A percentile compares a stretch with the other conserved stretches of the same genome.
Conservation (phyloP, 2,888 invertebrate species). For the Branchinecta sandiegonensis region DNA sequence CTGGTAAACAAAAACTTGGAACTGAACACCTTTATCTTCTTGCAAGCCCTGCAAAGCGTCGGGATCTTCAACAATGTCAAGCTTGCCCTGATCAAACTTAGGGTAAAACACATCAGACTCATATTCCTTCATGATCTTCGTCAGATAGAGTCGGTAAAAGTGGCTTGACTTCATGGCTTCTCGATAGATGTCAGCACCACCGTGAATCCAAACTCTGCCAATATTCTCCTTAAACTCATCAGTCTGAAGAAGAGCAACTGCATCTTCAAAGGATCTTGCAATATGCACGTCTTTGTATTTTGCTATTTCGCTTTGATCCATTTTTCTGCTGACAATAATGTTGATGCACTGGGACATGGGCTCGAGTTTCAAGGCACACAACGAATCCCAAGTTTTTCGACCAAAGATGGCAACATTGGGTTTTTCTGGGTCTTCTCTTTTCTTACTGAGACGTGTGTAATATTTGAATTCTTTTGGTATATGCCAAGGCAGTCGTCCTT, state of each 20-base stretch:
- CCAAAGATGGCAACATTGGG: constrained; percentile 22
- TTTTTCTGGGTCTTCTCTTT: constrained; percentile 13
- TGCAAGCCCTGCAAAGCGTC: constrained; percentile 22
- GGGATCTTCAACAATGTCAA: constrained; percentile 21
- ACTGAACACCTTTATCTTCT: constrained; percentile 20
- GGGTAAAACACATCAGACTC: constrained; percentile 23
- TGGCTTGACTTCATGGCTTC: constrained; percentile 20
- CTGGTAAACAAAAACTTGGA: constrained; percentile 22
- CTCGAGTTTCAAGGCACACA: constrained; percentile 11
- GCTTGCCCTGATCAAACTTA: constrained; percentile 17
- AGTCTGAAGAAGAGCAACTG: constrained; percentile 15
- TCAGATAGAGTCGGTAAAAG: constrained; percentile 22
- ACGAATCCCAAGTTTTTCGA: constrained; percentile 22
- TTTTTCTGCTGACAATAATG: constrained; percentile 21
- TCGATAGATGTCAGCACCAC: constrained; percentile 21
- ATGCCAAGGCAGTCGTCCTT: constrained; percentile 21
- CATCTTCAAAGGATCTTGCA: constrained; percentile 15
- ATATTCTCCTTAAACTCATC: constrained; percentile 19
- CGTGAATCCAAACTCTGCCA: constrained; percentile 23
- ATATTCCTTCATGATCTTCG: constrained; percentile 18
- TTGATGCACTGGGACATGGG: constrained; percentile 21
- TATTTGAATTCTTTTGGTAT: constrained; percentile 22
- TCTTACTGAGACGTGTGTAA: constrained; percentile 18
- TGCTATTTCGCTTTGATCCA: constrained; percentile 8
- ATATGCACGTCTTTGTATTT: constrained; percentile 21